A percentile compares a stretch with the other conserved stretches of the same genome.
Evolutionary conservation across 2,113 vertebrate species (phyloP).

Genomic region (Eleginops maclovinus): DNA sequence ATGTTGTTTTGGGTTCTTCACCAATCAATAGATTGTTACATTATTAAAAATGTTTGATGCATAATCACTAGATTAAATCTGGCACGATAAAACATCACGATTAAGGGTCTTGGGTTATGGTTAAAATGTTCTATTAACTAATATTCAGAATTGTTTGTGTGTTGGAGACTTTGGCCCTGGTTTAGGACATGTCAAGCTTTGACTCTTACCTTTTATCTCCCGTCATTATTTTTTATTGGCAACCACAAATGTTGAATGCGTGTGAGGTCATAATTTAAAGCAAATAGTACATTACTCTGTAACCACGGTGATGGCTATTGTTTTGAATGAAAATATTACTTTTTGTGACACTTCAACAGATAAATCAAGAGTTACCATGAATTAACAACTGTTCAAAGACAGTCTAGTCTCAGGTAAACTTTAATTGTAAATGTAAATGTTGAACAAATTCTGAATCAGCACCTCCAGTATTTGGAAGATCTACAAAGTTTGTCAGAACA

Average conservation of each 20-base stretch:
- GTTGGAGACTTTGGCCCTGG: background rate
- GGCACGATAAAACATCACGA: conserved; percentile 18
- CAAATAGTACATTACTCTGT: background rate
- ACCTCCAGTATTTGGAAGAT: background rate
- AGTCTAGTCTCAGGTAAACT: background rate
- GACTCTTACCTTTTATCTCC: background rate
- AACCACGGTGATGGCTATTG: background rate
- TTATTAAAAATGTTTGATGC: conserved; percentile 32
- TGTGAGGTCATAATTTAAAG: background rate
- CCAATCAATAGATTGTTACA: conserved; percentile 38
- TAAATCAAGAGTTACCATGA: no score
- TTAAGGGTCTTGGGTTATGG: background rate
- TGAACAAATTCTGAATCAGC: background rate
- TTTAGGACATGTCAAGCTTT: background rate
- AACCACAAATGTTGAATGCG: background rate
- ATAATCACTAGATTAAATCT: conserved; percentile 32
- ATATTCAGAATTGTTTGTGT: conserved; percentile 7
- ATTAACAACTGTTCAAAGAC: background rate
- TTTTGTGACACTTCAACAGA: background rate
- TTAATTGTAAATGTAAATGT: background rate
- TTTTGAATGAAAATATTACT: background rate
- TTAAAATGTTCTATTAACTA: background rate
- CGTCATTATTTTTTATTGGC: background rate
- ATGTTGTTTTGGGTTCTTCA: background rate
- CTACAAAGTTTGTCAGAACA: background rate